Base-by-base conservation (phyloP, 2,113 vertebrate genomes). In the Mesembrinibis cayennensis region DNA sequence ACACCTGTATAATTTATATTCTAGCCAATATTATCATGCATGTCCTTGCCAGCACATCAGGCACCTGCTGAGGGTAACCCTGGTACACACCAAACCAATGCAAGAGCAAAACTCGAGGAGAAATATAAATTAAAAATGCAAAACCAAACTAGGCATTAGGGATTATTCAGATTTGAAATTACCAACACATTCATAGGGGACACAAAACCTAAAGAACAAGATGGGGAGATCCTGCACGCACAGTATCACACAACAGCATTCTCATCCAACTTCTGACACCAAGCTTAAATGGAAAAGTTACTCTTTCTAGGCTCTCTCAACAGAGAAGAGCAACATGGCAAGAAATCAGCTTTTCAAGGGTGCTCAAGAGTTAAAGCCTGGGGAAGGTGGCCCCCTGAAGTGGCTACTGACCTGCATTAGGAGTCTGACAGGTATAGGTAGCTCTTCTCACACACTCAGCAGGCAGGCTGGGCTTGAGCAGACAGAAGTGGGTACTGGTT, bases 341-440 rank as follows among this genome's bases (percentile, higher is more conserved):
- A 50, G 12, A 90, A 90, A 73, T 2, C 32, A 45, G 45, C 20
- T 88, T 77, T 88, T 88, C 26, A 87, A 26, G 14, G 36, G 11
- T 21, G 4, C 18, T 78, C 53, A 93, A 73, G 74, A 82, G 87
- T 88, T 91, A 93, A 96, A 85, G 44, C 30, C 47, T 45, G 20
- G 13, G 32, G 71, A 74, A 95, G 50, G n/a, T 15, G 18, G 69
- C 65, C 69, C 56, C 82, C 65, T 92, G 56, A 94, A 89, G 83
- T 7, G 23, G 81, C 56, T 72, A 89, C 93, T 96, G 84, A 96
- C 87, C 93, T 79, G 70, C 65, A 91, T 91, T 67, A 93, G 62
- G 17, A 87, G n/a, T 40, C 49, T 88, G 85, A 87, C 74, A 93
- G 25, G 53, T n/a, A 73, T 23, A 80, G 76, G 87, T 61, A 82